phyloP scores from a whole-genome alignment of 37 sponge, comb jelly and placozoan genomes.

The Beroe forskalii region DNA sequence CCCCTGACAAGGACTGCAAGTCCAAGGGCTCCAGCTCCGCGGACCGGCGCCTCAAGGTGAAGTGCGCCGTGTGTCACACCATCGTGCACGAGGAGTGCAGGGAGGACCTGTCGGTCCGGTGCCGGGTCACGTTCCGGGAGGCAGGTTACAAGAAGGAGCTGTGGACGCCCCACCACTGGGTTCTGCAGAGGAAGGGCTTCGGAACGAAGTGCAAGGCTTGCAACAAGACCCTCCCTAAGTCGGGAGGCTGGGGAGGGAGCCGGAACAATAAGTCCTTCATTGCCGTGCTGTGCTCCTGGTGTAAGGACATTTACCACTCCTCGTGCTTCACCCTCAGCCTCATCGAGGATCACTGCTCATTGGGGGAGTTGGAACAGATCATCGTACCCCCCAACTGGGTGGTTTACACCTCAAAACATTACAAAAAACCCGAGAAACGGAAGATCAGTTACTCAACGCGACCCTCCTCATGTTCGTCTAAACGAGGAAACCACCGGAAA shows the following conservation, averaged over 20 bases:
- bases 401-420: not conserved
- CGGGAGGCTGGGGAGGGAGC: not conserved
- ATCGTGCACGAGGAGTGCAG: conserved; percentile 39
- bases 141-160: conserved; percentile 15
- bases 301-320: conserved; percentile 62
- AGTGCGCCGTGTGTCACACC: conserved; percentile 26
- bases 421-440: conserved; percentile 57
- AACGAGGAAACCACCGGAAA: conserved; percentile 48
- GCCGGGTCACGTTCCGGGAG: conserved; percentile 25
- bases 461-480: conserved; percentile 44
- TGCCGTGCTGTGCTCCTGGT: conserved; percentile 54
- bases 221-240: conserved; percentile 24
- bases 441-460: conserved; percentile 60
- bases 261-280: conserved; percentile 50
- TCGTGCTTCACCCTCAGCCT: conserved; percentile 42
- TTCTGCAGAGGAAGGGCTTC: conserved; percentile 34
- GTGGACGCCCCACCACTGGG: conserved; percentile 64
- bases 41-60: conserved; percentile 40
- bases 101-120: conserved; percentile 41
- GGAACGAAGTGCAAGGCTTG: conserved; percentile 46
- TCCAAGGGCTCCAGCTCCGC: not conserved
- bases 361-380: conserved; percentile 39
- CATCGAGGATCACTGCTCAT: conserved; percentile 58
- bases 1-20: conserved; percentile 47
- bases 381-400: conserved; percentile 58